phyloP scores from a whole-genome alignment of 1,140 invertebrate genomes.

The Caenorhabditis briggsae region DNA sequence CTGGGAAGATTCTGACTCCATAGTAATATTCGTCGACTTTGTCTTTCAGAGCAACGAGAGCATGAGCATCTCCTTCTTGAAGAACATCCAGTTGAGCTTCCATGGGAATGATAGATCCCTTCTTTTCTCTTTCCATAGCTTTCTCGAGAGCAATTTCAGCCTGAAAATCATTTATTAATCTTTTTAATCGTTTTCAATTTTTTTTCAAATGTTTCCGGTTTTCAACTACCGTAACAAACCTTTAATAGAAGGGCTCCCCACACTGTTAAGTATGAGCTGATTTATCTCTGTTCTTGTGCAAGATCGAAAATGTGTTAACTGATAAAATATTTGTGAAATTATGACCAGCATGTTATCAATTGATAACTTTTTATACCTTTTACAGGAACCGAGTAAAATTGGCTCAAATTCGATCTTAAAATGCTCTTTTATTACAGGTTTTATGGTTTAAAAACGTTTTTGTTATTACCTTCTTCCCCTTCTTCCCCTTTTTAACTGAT shows the following conservation, averaged over 20 bases:
- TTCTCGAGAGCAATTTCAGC: constrained; percentile 81
- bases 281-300: no score
- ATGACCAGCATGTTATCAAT: no score
- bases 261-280: no score
- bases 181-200: no score
- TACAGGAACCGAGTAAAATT: no score
- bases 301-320: no score
- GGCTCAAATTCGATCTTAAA: no score
- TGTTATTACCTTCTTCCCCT: constrained; percentile 59
- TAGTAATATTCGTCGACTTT: constrained; percentile 98
- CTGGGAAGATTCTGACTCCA: constrained; percentile 85
- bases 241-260: no score
- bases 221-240: no score
- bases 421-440: neutral
- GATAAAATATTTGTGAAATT: no score
- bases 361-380: no score
- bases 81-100: constrained; percentile 79
- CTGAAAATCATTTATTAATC: neutral
- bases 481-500: constrained; percentile 70
- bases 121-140: constrained; percentile 81
- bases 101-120: constrained; percentile 84
- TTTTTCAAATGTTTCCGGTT: no score
- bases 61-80: constrained; percentile 68
- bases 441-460: neutral
- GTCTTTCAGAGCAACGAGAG: constrained; percentile 82